These are phyloP conservation scores for Argya squamiceps DNA, from an alignment of 2,797 vertebrate genomes.

Conservation along the genomic window DNA sequence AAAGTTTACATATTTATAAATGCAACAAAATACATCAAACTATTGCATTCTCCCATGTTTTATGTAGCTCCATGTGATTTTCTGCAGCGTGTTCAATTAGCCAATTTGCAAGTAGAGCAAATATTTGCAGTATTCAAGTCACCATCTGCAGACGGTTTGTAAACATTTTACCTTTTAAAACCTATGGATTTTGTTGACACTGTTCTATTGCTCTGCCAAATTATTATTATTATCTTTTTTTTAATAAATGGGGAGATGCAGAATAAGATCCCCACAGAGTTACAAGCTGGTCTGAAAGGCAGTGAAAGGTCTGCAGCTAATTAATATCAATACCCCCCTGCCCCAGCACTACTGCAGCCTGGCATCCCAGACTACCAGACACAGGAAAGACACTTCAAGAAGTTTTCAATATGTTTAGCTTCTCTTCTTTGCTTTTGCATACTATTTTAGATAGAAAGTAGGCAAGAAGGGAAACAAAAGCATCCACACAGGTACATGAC, in stretches of 20 bases:
- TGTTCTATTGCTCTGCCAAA: background rate
- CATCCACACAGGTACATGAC: rapidly evolving
- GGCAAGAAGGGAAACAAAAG: background rate
- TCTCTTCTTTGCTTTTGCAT: background rate
- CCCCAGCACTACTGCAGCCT: background rate
- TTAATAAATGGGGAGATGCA: background rate
- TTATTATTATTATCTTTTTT: background rate
- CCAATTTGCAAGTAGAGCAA: background rate
- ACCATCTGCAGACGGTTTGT: background rate
- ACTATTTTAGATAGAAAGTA: background rate
- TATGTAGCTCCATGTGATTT: background rate
- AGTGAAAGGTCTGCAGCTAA: background rate
- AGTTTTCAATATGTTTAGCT: background rate
- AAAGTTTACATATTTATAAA: background rate
- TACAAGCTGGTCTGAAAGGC: background rate
- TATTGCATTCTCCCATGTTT: background rate
- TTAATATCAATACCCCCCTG: background rate
- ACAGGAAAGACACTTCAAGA: background rate
- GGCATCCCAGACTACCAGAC: background rate
- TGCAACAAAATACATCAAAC: background rate
- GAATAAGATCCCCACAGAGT: background rate
- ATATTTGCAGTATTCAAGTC: conserved; percentile 40
- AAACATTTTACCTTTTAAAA: conserved; percentile 31
- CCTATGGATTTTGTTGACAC: background rate
- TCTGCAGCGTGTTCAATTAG: background rate